A percentile compares a stretch with the other conserved stretches of the same genome.
Conservation (phyloP, 1,140 invertebrate genomes). For the Caerostris extrusa region DNA sequence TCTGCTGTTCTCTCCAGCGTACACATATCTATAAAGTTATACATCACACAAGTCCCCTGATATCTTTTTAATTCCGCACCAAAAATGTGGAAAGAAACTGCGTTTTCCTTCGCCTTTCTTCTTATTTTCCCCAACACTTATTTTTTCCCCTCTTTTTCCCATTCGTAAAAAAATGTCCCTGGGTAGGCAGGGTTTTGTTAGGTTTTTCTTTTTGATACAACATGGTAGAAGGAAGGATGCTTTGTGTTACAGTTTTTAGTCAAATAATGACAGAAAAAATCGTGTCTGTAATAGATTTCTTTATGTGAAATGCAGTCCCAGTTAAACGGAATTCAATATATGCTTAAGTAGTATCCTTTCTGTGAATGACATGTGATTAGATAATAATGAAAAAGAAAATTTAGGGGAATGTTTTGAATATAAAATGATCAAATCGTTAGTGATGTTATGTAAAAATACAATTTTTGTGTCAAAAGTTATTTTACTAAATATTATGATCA, state of each 20-base stretch:
- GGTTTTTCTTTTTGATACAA: not conserved
- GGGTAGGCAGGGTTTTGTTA: constrained; percentile 3
- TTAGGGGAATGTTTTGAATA: not conserved
- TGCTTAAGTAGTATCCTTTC: not conserved
- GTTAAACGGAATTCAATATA: not conserved
- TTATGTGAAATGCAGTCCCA: not conserved
- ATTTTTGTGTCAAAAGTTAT: not conserved
- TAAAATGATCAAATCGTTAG: not conserved
- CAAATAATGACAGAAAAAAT: not conserved
- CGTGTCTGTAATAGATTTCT: not conserved
- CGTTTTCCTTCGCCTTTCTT: no score
- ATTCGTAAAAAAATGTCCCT: constrained; percentile 1
- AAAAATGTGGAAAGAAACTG: not conserved
- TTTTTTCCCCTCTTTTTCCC: not conserved
- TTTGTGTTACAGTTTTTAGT: not conserved
- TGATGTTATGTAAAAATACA: not conserved
- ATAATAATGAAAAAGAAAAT: not conserved
- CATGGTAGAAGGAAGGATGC: not conserved
- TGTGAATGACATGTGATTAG: not conserved
- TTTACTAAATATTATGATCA: not conserved
- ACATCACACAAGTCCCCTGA: constrained; percentile 20
- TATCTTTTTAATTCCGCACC: constrained; percentile 54
- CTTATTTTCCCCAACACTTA: no score
- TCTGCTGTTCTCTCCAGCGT: constrained; percentile 33
- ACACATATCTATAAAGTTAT: constrained; percentile 33